Conservation (phyloP, 2,888 invertebrate genomes). For the Mylabris sibirica region DNA sequence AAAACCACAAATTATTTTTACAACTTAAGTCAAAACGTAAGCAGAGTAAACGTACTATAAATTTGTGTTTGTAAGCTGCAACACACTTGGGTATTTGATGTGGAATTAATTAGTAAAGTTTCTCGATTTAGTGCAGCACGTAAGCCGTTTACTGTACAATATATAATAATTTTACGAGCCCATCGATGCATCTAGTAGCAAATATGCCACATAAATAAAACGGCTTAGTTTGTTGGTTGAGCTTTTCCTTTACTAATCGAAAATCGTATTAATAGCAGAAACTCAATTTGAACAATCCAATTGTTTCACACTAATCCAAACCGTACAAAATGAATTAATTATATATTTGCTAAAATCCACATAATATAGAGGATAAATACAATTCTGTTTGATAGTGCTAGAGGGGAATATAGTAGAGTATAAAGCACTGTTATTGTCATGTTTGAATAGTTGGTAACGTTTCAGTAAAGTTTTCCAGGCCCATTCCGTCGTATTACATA, state of each 20-base stretch:
- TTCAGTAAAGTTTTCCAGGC: background rate
- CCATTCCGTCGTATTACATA: background rate
- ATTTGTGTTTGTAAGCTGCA: conserved; percentile 7
- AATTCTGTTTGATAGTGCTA: background rate
- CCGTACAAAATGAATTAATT: background rate
- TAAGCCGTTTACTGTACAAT: conserved; percentile 1
- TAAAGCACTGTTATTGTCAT: background rate
- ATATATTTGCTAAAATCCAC: background rate
- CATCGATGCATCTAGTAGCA: background rate
- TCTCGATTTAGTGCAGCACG: conserved; percentile 8
- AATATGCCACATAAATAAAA: background rate
- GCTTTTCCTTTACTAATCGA: background rate
- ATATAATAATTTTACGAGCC: background rate
- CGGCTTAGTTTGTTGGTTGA: background rate
- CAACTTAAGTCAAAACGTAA: too few species aligned
- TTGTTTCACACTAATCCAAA: background rate
- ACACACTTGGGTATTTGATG: background rate
- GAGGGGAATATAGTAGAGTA: background rate
- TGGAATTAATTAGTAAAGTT: conserved; percentile 10
- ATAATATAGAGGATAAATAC: background rate
- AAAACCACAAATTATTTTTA: too few species aligned
- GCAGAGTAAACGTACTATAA: too few species aligned
- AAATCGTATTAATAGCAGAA: conserved; percentile 1
- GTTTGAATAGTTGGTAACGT: background rate
- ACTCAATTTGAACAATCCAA: background rate